Evolutionary conservation across 1,140 invertebrate genomes (phyloP).

Genomic region (Drosophila nigrodunni): DNA sequence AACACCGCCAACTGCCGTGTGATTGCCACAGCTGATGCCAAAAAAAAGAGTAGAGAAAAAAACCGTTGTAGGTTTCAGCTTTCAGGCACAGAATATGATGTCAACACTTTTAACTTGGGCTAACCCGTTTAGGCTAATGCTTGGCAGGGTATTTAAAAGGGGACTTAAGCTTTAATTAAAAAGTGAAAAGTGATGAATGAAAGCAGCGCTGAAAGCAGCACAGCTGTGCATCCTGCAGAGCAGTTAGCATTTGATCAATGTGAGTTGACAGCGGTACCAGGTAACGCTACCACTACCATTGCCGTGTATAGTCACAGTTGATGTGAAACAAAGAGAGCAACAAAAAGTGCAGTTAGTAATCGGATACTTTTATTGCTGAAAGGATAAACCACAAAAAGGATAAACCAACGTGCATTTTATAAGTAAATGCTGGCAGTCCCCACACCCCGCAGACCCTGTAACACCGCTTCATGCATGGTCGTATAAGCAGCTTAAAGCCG

Average conservation of each 20-base stretch:
- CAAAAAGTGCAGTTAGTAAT: conserved; percentile 75
- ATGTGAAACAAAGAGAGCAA: conserved; percentile 28
- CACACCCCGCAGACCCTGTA: background rate
- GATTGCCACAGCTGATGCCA: conserved; percentile 25
- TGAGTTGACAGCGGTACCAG: conserved; percentile 52
- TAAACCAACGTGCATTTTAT: conserved; percentile 73
- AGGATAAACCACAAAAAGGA: conserved; percentile 76
- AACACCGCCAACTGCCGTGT: background rate
- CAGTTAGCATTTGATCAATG: conserved; percentile 72
- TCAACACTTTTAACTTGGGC: conserved; percentile 74
- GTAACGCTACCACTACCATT: background rate
- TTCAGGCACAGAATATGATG: conserved; percentile 66
- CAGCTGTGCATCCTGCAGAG: conserved; percentile 53
- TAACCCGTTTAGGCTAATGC: conserved; percentile 57
- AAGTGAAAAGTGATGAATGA: conserved; percentile 54
- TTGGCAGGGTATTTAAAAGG: conserved; percentile 61
- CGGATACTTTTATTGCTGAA: conserved; percentile 83
- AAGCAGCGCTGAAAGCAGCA: conserved; percentile 7
- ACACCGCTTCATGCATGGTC: conserved; percentile 4
- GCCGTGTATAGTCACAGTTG: background rate
- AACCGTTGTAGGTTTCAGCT: conserved; percentile 51
- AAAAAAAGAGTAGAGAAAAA: too few relatives aligned
- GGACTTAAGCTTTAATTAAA: conserved; percentile 82
- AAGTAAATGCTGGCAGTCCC: conserved; percentile 21
- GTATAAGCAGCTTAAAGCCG: conserved; percentile 76